These are phyloP conservation scores for Sphenodon punctatus DNA, from an alignment of 2,797 vertebrate species.

Conservation along the genomic window DNA sequence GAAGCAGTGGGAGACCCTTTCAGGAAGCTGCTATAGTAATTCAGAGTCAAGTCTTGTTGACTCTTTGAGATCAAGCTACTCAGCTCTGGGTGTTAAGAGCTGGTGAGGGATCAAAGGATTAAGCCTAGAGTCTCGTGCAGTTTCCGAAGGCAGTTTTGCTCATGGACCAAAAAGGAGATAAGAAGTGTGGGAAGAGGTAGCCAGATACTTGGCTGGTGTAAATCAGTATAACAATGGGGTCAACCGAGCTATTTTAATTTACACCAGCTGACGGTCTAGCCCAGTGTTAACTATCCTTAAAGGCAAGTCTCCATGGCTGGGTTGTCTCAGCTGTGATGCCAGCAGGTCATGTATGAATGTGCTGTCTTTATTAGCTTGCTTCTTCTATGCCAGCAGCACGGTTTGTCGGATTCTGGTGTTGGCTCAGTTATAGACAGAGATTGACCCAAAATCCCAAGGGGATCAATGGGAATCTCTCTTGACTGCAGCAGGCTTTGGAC, in stretches of 20 bases:
- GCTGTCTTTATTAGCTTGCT: background rate
- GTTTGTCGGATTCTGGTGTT: background rate
- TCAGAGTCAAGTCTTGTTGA: background rate
- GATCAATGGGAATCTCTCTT: background rate
- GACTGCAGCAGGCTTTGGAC: background rate
- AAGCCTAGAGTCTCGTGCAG: accelerated
- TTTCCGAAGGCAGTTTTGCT: accelerated
- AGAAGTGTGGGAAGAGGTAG: background rate
- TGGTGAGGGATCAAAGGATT: too few relatives aligned
- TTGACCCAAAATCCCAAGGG: background rate
- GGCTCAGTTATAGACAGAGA: background rate
- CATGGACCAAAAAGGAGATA: accelerated
- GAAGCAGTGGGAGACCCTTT: background rate
- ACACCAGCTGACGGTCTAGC: background rate
- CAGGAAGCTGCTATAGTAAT: too few relatives aligned
- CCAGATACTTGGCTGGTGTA: background rate
- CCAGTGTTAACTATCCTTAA: background rate
- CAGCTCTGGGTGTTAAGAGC: too few relatives aligned
- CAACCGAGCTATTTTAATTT: background rate
- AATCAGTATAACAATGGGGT: background rate
- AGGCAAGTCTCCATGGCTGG: accelerated
- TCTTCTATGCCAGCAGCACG: background rate
- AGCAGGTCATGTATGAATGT: background rate
- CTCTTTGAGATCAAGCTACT: too few relatives aligned
- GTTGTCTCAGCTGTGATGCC: accelerated